Percentiles rank a stretch among this genome's conserved stretches.
Conservation (phyloP, 2,888 invertebrate genomes). For the Brachyptera risi region DNA sequence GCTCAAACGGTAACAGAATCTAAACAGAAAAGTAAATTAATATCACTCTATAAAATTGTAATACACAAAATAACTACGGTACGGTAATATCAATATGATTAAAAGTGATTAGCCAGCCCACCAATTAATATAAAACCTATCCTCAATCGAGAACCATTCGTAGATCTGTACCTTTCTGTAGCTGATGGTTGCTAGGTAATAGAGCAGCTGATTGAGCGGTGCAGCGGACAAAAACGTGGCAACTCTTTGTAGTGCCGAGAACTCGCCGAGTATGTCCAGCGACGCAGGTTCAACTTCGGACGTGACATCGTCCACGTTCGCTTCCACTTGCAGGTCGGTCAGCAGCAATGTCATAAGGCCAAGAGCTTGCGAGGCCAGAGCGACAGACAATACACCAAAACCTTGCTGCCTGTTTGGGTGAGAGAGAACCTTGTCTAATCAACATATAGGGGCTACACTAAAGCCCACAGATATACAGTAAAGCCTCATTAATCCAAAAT, state of each 20-base stretch:
- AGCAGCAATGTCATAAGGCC: constrained; percentile 68
- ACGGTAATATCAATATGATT: too few relatives aligned
- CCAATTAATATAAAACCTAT: too few relatives aligned
- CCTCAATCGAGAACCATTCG: too few relatives aligned
- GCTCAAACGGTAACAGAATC: too few relatives aligned
- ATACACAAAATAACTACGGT: too few relatives aligned
- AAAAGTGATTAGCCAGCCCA: too few relatives aligned
- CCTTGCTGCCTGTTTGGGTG: constrained; percentile 80
- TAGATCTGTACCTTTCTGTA: constrained; percentile 66
- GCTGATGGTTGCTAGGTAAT: constrained; percentile 82
- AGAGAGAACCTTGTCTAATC: too few relatives aligned
- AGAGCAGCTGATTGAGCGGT: constrained; percentile 75
- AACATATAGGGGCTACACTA: too few relatives aligned
- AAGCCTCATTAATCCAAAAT: too few relatives aligned
- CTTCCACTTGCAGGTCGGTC: constrained; percentile 73
- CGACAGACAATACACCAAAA: constrained; percentile 84
- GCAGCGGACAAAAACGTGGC: constrained; percentile 65
- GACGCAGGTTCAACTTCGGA: constrained; percentile 52
- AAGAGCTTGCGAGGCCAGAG: constrained; percentile 81
- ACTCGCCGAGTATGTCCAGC: constrained; percentile 59
- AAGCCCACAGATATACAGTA: too few relatives aligned
- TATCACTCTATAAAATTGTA: too few relatives aligned
- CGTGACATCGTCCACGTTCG: constrained; percentile 41
- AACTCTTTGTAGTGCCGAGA: constrained; percentile 65
- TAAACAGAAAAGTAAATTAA: too few relatives aligned